Percentiles rank a stretch among this genome's conserved stretches.
phyloP scores from a whole-genome alignment of 1,140 invertebrate genomes.

The Zaprionus nigranus region DNA sequence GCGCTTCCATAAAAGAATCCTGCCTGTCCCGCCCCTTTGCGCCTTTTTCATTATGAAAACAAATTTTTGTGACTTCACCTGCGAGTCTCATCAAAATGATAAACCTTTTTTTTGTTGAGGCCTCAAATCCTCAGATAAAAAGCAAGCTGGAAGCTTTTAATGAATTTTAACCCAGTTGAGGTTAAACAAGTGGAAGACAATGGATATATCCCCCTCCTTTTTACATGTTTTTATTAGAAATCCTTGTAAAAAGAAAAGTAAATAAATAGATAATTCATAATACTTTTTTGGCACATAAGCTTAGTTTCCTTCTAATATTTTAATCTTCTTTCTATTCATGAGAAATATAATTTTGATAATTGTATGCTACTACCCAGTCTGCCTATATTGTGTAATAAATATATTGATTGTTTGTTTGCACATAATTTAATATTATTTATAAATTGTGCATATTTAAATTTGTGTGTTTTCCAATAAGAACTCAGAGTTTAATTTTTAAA shows the following conservation, averaged over 20 bases:
- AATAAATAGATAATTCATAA: too few species aligned
- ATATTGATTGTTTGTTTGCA: too few species aligned
- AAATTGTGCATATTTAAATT: too few species aligned
- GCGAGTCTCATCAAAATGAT: slow-evolving; percentile 1
- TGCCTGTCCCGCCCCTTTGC: background rate
- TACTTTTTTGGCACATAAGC: too few species aligned
- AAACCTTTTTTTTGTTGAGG: background rate
- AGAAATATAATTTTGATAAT: too few species aligned
- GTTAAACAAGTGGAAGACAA: background rate
- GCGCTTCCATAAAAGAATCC: slow-evolving; percentile 14
- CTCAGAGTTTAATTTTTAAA: background rate
- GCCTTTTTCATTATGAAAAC: slow-evolving; percentile 20
- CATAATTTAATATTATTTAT: too few species aligned
- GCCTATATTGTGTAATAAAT: too few species aligned
- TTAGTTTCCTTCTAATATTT: too few species aligned
- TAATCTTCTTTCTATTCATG: too few species aligned
- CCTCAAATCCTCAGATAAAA: slow-evolving; percentile 1
- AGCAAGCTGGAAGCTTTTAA: slow-evolving; percentile 5
- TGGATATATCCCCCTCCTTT: background rate
- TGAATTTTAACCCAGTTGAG: background rate
- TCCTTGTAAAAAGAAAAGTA: too few species aligned
- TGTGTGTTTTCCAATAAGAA: background rate
- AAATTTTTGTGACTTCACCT: slow-evolving; percentile 14
- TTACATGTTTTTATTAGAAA: too few species aligned
- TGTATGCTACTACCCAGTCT: too few species aligned